Percentiles rank a stretch among this genome's conserved stretches.
phyloP scores from a whole-genome alignment of 2,797 vertebrate genomes.

The Vultur gryphus region DNA sequence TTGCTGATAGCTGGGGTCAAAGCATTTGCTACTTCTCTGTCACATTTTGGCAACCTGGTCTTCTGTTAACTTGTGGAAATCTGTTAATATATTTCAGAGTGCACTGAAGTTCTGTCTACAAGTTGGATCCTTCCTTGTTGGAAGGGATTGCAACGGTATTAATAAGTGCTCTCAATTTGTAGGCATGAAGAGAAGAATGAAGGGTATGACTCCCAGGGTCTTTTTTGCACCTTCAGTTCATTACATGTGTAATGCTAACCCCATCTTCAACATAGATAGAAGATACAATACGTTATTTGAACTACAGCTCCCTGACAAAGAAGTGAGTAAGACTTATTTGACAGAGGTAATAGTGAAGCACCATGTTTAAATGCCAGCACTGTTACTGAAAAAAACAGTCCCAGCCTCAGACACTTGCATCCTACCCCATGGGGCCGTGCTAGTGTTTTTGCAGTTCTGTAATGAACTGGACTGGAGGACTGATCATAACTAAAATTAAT shows the following conservation, averaged over 20 bases:
- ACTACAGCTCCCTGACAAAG: neutral
- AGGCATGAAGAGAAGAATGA: neutral
- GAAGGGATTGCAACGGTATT: neutral
- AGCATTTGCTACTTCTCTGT: neutral
- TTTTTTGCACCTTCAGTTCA: neutral
- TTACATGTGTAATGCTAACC: neutral
- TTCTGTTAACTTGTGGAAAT: neutral
- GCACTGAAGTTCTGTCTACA: neutral
- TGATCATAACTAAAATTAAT: neutral
- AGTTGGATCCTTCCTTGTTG: neutral
- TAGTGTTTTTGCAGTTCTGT: neutral
- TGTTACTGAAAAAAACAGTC: neutral
- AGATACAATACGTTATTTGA: neutral
- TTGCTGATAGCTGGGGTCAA: neutral
- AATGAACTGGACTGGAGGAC: neutral
- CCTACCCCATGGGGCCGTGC: rapidly evolving
- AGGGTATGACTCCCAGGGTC: neutral
- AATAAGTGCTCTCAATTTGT: neutral
- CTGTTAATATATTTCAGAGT: neutral
- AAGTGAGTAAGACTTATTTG: neutral
- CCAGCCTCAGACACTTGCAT: neutral
- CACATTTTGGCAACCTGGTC: neutral
- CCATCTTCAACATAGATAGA: neutral
- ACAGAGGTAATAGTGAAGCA: neutral
- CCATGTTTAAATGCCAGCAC: neutral